These are phyloP conservation scores for Oscheius myriophilus DNA, from an alignment of 2,888 invertebrate genomes.

Conservation along the genomic window DNA sequence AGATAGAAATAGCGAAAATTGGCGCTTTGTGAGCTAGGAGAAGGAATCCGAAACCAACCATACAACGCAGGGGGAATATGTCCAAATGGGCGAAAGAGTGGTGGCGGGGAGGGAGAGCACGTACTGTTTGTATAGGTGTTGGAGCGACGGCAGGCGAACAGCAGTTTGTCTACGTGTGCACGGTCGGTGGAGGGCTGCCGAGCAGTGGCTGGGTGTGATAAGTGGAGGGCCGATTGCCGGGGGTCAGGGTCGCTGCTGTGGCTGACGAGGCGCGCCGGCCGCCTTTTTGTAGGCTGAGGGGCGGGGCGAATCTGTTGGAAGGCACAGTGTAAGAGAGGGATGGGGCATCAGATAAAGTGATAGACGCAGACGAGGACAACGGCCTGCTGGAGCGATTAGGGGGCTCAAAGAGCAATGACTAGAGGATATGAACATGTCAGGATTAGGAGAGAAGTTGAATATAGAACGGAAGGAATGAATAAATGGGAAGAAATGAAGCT, in stretches of 20 bases:
- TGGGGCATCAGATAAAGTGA: slow-evolving; percentile 29
- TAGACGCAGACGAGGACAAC: slow-evolving; percentile 10
- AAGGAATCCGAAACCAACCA: slow-evolving; percentile 10
- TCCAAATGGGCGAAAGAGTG: slow-evolving; percentile 14
- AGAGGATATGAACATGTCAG: no score
- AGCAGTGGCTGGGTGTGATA: slow-evolving; percentile 30
- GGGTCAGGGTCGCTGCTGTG: slow-evolving; percentile 30
- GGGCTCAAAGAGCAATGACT: no score
- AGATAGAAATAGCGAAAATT: no score
- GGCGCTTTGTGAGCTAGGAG: neutral
- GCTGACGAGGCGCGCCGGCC: slow-evolving; percentile 26
- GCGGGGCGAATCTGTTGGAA: slow-evolving; percentile 23
- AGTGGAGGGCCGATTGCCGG: slow-evolving; percentile 29
- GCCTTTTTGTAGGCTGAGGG: slow-evolving; percentile 22
- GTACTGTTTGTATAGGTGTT: slow-evolving; percentile 32
- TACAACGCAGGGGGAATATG: slow-evolving; percentile 10
- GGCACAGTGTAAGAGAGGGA: slow-evolving; percentile 23
- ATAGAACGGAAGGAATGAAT: no score
- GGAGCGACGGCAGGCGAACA: slow-evolving; percentile 20
- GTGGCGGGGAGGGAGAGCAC: slow-evolving; percentile 25
- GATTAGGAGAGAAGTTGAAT: no score
- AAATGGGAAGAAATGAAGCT: no score
- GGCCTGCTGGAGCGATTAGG: no score
- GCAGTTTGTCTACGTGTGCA: slow-evolving; percentile 26
- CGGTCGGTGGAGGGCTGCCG: slow-evolving; percentile 30